Evolutionary conservation across 2,113 vertebrate genomes (phyloP).

Genomic region (Podarcis cretensis): DNA sequence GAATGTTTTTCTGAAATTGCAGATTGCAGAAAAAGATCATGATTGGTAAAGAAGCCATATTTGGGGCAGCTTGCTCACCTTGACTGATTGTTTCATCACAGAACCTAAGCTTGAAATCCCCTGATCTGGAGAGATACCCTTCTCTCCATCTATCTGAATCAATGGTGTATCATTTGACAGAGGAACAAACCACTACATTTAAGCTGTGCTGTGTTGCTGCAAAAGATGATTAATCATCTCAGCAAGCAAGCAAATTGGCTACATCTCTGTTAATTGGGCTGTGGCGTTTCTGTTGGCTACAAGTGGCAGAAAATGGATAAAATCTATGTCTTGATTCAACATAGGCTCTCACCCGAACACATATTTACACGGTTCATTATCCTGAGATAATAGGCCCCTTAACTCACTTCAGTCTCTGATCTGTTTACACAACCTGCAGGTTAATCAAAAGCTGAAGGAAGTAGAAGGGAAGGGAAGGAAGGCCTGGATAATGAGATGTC

Average conservation of each 20-base stretch:
- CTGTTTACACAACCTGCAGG: slow-evolving; percentile 5
- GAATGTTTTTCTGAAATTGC: not conserved
- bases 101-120: not conserved
- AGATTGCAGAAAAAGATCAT: too few species aligned
- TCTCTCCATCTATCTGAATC: not conserved
- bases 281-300: not conserved
- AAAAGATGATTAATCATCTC: slow-evolving; percentile 9
- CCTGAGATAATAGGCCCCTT: not conserved
- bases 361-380: slow-evolving; percentile 11
- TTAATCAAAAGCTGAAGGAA: slow-evolving; percentile 16
- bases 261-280: slow-evolving; percentile 11
- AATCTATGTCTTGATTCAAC: slow-evolving; percentile 5
- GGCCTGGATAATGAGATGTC: not conserved
- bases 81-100: not conserved
- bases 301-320: slow-evolving; percentile 18
- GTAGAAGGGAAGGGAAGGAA: not conserved
- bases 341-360: not conserved
- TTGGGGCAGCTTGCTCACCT: not conserved
- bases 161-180: not conserved
- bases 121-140: not conserved
- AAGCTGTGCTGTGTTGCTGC: not conserved
- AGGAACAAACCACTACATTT: not conserved
- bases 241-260: not conserved
- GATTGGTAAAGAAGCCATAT: not conserved
- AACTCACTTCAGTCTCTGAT: slow-evolving; percentile 4